Percentiles rank a stretch among this genome's conserved stretches.
These are phyloP conservation scores for Scopus umbretta DNA, from an alignment of 2,113 vertebrate genomes.

Conservation along the genomic window DNA sequence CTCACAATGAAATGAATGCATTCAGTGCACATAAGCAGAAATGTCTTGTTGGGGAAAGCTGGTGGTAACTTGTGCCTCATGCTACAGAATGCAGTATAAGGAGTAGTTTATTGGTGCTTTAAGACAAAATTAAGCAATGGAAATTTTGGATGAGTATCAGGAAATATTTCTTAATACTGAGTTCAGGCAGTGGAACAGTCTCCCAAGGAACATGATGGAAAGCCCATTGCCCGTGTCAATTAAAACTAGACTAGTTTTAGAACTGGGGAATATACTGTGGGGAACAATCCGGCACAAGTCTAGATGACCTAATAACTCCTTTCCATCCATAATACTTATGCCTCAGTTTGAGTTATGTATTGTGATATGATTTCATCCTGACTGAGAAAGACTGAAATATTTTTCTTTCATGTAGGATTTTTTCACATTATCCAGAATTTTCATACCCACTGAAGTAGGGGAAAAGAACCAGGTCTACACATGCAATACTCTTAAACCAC, in stretches of 20 bases:
- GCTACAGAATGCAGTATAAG: not conserved
- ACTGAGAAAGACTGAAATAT: not conserved
- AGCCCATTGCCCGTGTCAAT: constrained; percentile 24
- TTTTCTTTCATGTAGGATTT: not conserved
- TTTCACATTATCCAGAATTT: not conserved
- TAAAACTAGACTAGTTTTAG: constrained; percentile 49
- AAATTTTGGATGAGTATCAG: not conserved
- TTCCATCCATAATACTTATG: constrained; percentile 20
- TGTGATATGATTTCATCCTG: constrained; percentile 26
- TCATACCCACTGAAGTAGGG: not conserved
- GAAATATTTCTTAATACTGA: constrained; percentile 37
- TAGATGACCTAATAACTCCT: constrained; percentile 52
- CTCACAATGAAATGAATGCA: not conserved
- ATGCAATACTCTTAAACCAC: not conserved
- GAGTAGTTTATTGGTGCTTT: not conserved
- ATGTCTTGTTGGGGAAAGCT: not conserved
- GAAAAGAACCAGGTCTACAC: not conserved
- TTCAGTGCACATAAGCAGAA: not conserved
- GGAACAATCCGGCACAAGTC: constrained; percentile 17
- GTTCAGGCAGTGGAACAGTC: not conserved
- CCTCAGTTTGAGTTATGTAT: not conserved
- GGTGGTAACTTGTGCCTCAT: not conserved
- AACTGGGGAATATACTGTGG: not conserved
- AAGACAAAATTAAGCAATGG: not conserved
- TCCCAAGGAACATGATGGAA: constrained; percentile 38